Conservation (phyloP, 2,797 vertebrate genomes). For the Thaleichthys pacificus region DNA sequence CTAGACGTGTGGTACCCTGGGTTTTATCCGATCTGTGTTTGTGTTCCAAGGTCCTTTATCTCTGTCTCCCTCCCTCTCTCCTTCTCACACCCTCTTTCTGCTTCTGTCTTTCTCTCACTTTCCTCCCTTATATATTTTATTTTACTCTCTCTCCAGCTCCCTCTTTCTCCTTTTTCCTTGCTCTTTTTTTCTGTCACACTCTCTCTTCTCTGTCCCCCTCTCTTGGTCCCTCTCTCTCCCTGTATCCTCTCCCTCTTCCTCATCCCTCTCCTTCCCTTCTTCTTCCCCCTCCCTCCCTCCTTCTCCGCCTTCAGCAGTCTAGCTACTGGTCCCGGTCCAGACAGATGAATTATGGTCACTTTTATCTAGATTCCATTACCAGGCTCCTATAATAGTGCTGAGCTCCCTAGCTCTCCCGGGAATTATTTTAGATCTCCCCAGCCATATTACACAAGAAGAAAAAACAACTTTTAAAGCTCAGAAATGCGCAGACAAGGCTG, state of each 20-base stretch:
- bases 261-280: not conserved
- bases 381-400: conserved; percentile 30
- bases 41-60: not conserved
- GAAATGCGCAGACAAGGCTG: not conserved
- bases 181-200: not conserved
- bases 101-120: too few relatives aligned
- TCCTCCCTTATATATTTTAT: not conserved
- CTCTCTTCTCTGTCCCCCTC: not conserved
- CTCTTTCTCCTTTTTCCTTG: not conserved
- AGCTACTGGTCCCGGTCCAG: conserved; percentile 37
- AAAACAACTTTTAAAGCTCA: not conserved
- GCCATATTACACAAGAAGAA: conserved; percentile 4
- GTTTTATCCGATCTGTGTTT: not conserved
- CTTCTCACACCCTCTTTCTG: not conserved
- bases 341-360: conserved; percentile 45
- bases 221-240: not conserved
- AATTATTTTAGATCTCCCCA: conserved; percentile 32
- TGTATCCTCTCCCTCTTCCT: not conserved
- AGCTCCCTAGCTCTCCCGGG: conserved; percentile 35
- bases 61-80: not conserved
- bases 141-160: not conserved
- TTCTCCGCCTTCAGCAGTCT: not conserved
- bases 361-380: conserved; percentile 48
- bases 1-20: too few relatives aligned
- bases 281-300: not conserved